phyloP scores from a whole-genome alignment of 92 coral and sea anemone species.

The Nematostella vectensis region DNA sequence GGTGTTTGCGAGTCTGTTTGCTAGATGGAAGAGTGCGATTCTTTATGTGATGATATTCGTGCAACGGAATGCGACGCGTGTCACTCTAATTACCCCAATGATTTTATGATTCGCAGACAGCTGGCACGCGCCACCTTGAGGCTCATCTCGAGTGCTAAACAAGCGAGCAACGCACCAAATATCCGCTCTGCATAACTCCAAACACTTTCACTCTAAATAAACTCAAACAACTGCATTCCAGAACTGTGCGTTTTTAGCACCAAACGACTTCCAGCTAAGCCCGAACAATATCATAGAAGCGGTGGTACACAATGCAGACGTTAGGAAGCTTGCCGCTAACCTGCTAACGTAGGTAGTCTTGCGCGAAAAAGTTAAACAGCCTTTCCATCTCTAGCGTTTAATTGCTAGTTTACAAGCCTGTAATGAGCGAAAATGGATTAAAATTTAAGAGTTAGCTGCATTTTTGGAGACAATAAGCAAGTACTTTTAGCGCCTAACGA shows the following conservation, averaged over 20 bases:
- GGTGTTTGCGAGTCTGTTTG: too few species aligned
- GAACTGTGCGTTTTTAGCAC: not conserved
- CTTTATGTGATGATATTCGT: too few species aligned
- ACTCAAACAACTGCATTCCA: not conserved
- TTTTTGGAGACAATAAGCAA: constrained; percentile 1
- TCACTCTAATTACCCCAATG: constrained; percentile 43
- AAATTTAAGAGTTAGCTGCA: not conserved
- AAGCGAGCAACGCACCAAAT: too few species aligned
- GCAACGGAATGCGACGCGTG: constrained; percentile 57
- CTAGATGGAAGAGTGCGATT: too few species aligned
- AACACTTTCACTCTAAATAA: too few species aligned
- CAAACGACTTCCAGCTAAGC: not conserved
- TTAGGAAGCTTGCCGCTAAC: too few species aligned
- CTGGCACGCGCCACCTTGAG: constrained; percentile 40
- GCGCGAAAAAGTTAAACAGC: not conserved
- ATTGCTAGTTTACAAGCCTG: not conserved
- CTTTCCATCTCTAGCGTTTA: not conserved
- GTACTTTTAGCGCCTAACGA: not conserved
- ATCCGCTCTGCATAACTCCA: too few species aligned
- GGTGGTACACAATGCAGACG: too few species aligned
- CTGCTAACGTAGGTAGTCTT: too few species aligned
- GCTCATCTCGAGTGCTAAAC: not conserved
- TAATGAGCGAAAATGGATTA: not conserved
- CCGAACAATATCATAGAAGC: not conserved
- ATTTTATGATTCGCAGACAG: constrained; percentile 25